Evolutionary conservation across 35 echinoderm and acorn worm species (phyloP).

Genomic region (Heliocidaris erythrogramma): DNA sequence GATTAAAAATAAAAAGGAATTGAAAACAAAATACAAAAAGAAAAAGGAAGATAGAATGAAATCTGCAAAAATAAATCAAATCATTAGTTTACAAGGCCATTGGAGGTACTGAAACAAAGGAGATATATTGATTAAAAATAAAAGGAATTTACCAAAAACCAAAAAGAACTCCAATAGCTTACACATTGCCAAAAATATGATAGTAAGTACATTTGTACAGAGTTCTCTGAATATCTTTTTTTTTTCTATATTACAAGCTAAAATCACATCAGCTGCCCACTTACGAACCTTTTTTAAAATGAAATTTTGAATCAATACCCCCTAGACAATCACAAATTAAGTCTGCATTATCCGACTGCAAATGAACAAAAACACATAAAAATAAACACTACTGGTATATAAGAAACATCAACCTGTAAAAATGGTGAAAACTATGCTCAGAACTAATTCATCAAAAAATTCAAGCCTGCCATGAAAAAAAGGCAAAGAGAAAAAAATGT

Average conservation of each 20-base stretch:
- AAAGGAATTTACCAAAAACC: neutral
- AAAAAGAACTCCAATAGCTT: neutral
- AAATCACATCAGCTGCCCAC: slow-evolving; percentile 1
- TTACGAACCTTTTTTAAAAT: neutral
- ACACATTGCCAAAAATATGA: neutral
- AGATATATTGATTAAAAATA: neutral
- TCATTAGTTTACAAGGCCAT: neutral
- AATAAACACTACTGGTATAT: too few species aligned
- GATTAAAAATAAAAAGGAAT: neutral
- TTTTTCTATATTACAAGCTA: neutral
- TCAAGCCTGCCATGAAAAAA: too few species aligned
- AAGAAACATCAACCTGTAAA: too few species aligned
- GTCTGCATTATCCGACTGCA: too few species aligned
- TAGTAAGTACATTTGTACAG: neutral
- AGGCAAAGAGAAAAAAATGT: too few species aligned
- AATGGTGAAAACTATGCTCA: too few species aligned
- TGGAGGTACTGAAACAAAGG: neutral
- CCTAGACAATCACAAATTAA: too few species aligned
- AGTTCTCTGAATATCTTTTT: neutral
- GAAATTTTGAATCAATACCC: too few species aligned
- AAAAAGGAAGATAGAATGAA: neutral
- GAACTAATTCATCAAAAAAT: too few species aligned
- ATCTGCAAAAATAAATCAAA: neutral
- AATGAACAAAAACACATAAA: too few species aligned
- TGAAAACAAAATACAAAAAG: neutral